Conservation (phyloP, 1,140 invertebrate species). For the Drosophila repletoides region DNA sequence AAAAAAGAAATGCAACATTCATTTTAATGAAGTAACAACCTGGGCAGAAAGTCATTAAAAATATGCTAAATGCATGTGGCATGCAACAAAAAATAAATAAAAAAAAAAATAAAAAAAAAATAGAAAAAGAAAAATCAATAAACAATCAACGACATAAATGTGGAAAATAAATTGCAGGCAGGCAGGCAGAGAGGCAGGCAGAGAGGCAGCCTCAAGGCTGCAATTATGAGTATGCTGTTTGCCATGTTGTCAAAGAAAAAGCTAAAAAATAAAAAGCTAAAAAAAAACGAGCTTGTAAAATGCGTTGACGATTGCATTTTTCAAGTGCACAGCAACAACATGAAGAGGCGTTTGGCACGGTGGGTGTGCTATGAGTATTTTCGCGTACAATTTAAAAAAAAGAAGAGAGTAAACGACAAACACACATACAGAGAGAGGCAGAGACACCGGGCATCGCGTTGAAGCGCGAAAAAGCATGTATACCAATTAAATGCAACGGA, state of each 20-base stretch:
- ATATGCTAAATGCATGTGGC: slow-evolving; percentile 61
- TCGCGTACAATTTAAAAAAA: slow-evolving; percentile 23
- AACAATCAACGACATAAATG: slow-evolving; percentile 43
- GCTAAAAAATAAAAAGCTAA: slow-evolving; percentile 24
- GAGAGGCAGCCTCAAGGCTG: slow-evolving; percentile 57
- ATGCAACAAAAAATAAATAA: slow-evolving; percentile 67
- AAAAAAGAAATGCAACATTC: slow-evolving; percentile 59
- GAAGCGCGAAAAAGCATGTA: slow-evolving; percentile 50
- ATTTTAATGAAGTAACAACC: slow-evolving; percentile 75
- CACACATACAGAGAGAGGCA: not conserved
- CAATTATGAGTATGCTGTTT: slow-evolving; percentile 60
- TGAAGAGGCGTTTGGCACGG: slow-evolving; percentile 4
- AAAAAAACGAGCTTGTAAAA: slow-evolving; percentile 39
- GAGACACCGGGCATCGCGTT: slow-evolving; percentile 20
- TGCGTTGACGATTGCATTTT: slow-evolving; percentile 71
- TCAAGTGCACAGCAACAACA: slow-evolving; percentile 57
- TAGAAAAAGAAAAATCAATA: slow-evolving; percentile 49
- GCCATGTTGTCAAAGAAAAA: slow-evolving; percentile 60
- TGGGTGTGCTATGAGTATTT: not conserved
- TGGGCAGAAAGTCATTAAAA: slow-evolving; percentile 71
- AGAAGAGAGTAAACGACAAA: not conserved
- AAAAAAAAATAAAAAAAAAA: slow-evolving; percentile 71
- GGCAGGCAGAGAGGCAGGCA: too few species aligned
- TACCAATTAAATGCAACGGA: slow-evolving; percentile 75
- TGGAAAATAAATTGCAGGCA: slow-evolving; percentile 3